Evolutionary conservation across 2,797 vertebrate genomes (phyloP), one percentile per base, ranked within the genome.

Genomic region (Numenius phaeopus): DNA sequence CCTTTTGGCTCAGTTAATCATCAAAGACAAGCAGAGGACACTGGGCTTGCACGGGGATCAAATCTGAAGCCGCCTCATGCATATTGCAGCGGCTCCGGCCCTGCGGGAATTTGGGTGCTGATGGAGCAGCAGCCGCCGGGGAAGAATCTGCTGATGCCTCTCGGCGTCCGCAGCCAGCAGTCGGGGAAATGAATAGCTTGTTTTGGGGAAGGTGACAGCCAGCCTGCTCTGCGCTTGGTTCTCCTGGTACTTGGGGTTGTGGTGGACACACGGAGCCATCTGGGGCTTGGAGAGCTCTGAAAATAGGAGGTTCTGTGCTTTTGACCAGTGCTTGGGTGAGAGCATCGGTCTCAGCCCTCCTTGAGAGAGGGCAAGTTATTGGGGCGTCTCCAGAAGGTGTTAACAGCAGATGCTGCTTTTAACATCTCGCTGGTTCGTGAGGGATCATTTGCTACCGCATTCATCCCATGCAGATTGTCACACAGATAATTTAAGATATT

Each of bases 11-110:
- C 87, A 75, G 72, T 96, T 95, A 92, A 96, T 97, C 93, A 88
- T 91, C 84, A 95, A 72, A 96, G 94, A 95, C 92, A 92, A 96
- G 96, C 84, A 89, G 89, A 95, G 96, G 95, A 95, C 86, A 24
- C 80, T 90, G 65, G 34, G 89, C 93, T 92, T 59, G 78, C 81
- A 15, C 39, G 61, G 72, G 89, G 87, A 89, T 95, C 86, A 71
- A 72, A 65, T 54, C 94, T 23, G 13, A 59, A 88, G 88, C 67
- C 8, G 1, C 87, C 69, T 96, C 81, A 65, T 96, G 89, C 71
- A 92, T 95, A 75, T 85, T 94, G 90, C 95, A 93, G 92, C 6
- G 69, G 66, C 61, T 92, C 37, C 3, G 4, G 39, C 70, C 26
- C 0, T 24, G 14, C 2, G 0, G 72, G 49, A 22, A 2, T 58